These are phyloP conservation scores for Rhagoletis pomonella DNA, from an alignment of 1,140 invertebrate genomes.

Conservation along the genomic window DNA sequence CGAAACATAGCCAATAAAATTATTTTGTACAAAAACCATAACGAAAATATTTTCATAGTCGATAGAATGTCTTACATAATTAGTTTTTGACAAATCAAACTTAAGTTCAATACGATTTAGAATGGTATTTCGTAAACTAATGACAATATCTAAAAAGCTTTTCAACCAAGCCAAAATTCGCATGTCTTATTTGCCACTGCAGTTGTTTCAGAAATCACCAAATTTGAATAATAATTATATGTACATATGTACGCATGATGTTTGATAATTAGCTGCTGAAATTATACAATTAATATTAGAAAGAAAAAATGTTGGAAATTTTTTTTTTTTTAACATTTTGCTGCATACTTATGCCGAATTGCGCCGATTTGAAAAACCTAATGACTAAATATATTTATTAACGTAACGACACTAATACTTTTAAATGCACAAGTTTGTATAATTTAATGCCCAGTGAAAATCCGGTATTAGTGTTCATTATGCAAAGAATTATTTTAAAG, in stretches of 20 bases:
- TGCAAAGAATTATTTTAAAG: too few species aligned
- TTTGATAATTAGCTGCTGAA: neutral
- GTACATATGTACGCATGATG: neutral
- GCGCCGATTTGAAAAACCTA: too few species aligned
- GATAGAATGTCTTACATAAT: neutral
- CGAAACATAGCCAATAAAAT: neutral
- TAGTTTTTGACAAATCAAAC: neutral
- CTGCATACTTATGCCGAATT: too few species aligned
- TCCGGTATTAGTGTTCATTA: too few species aligned
- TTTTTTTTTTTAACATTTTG: too few species aligned
- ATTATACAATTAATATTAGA: too few species aligned
- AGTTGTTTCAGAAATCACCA: neutral
- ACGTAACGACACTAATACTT: too few species aligned
- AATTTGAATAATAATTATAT: too few species aligned
- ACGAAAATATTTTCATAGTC: neutral
- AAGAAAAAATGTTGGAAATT: too few species aligned
- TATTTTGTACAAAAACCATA: conserved; percentile 15
- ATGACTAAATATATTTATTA: too few species aligned
- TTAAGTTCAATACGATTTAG: neutral
- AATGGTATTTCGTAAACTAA: conserved; percentile 42
- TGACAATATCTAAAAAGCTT: conserved; percentile 32
- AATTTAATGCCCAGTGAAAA: too few species aligned
- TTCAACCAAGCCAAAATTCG: conserved; percentile 1
- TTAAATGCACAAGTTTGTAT: too few species aligned
- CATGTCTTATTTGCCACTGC: conserved; percentile 28